Conservation (phyloP, 2,113 vertebrate species). For the Mesoclemmys tuberculata region DNA sequence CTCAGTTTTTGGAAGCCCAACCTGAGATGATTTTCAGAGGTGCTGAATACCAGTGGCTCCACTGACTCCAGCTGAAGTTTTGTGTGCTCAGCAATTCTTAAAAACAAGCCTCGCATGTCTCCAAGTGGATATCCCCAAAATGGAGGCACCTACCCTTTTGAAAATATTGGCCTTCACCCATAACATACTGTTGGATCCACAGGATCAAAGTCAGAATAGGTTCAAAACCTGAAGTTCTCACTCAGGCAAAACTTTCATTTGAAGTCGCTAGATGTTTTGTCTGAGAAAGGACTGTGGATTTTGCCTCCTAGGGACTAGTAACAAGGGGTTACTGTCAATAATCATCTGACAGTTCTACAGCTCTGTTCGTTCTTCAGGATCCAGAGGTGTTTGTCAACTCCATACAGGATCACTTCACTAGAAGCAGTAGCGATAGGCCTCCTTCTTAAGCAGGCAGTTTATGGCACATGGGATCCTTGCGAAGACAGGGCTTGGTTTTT, state of each 20-base stretch:
- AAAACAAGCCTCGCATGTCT: neutral
- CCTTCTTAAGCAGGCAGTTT: neutral
- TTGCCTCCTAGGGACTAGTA: neutral
- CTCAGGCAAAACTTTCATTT: neutral
- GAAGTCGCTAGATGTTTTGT: neutral
- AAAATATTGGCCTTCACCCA: too few relatives aligned
- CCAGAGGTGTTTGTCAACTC: neutral
- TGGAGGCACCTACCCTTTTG: too few relatives aligned
- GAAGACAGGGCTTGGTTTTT: neutral
- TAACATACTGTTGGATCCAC: too few relatives aligned
- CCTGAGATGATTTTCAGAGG: neutral
- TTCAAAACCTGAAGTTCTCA: neutral
- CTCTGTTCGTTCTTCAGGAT: neutral
- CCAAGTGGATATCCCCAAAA: neutral
- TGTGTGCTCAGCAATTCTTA: neutral
- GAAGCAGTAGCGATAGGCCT: neutral
- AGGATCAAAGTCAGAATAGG: neutral
- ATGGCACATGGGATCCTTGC: neutral
- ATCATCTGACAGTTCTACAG: neutral
- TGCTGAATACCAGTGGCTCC: neutral
- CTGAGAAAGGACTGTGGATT: neutral
- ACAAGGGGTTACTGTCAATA: neutral
- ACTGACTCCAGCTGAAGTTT: neutral
- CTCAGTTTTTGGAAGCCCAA: neutral
- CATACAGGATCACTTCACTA: neutral